Base-by-base conservation (phyloP, 2,888 invertebrate genomes). In the Dasysyrphus albostriatus region DNA sequence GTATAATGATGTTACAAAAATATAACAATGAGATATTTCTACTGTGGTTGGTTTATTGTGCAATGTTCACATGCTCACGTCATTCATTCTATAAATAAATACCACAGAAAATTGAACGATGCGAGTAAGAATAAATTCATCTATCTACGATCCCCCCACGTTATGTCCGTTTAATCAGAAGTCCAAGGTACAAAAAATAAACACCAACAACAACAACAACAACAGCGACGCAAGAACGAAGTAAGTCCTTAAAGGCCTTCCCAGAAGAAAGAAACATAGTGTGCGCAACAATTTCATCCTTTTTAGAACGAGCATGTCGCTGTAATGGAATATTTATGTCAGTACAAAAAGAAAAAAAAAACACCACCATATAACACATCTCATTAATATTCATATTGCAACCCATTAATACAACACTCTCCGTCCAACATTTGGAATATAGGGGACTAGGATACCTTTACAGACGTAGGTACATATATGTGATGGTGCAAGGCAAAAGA, bases 321-420 rank as follows among this genome's bases (percentile, higher is more conserved):
- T 75, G 69, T 87, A 87, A 87, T 87, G 87, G 87, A 87, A 87
- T 82, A 87, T 87, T 87, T 87, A 87, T 87, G 87, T 87, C 87
- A 78, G 78, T 44, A 79, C 74, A 74, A 82, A 82, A 78, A 67
- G 37, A 37, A 51, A 37, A 78, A 67, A 49, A 37, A 51, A 37
- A 5, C 24, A 24, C 24, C 10, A 37, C 63, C 76, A 49, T 74
- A 65, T 63, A 84, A 82, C 81, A 83, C 70, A 78, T 83, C 87
- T 87, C 87, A 87, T 87, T 87, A 87, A 87, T 87, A 87, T 87
- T 87, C 87, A 87, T 87, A 87, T 87, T 87, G 87, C 78, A 87
- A 75, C 82, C 87, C 87, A 87, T 87, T 87, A 87, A 83, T 87
- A 77, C 82, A 83, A 87, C 87, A 87, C 87, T 79, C 85, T 77